phyloP scores from a whole-genome alignment of 2,888 invertebrate species.

The Patella ulyssiponensis region DNA sequence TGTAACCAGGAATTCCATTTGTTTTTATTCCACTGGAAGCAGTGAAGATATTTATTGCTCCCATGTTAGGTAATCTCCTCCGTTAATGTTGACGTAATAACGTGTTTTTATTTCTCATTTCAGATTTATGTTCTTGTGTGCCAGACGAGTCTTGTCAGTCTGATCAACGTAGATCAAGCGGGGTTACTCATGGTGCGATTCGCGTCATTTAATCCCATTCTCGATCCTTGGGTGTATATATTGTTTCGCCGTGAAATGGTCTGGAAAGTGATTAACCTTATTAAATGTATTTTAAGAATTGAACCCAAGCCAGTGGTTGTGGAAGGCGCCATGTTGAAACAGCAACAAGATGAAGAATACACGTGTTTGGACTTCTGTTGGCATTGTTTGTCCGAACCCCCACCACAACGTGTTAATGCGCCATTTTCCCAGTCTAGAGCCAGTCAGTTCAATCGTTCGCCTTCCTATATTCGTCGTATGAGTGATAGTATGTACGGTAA shows the following conservation, averaged over 20 bases:
- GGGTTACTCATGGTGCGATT: constrained; percentile 66
- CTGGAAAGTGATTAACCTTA: constrained; percentile 43
- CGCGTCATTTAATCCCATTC: constrained; percentile 69
- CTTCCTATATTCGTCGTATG: constrained; percentile 17
- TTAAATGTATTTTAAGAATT: constrained; percentile 37
- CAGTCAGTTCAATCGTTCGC: constrained; percentile 21
- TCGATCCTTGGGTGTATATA: constrained; percentile 72
- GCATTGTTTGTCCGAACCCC: constrained; percentile 55
- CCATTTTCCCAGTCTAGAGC: constrained; percentile 22
- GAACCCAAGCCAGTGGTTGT: constrained; percentile 15
- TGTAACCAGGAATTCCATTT: too few species aligned
- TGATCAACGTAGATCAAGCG: constrained; percentile 37
- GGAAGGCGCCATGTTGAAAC: constrained; percentile 17
- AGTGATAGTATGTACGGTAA: constrained; percentile 21
- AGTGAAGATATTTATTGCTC: too few species aligned
- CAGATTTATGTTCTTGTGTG: constrained; percentile 50
- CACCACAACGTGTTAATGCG: constrained; percentile 18
- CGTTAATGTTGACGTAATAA: too few species aligned
- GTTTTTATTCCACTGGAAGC: too few species aligned
- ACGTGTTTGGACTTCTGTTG: constrained; percentile 51
- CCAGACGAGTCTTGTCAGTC: constrained; percentile 40
- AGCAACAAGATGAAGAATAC: constrained; percentile 33
- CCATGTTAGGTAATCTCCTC: too few species aligned
- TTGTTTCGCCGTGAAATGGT: constrained; percentile 65
- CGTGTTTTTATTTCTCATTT: constrained; percentile 22